phyloP scores from a whole-genome alignment of 2,113 vertebrate species.

The Corapipo altera region DNA sequence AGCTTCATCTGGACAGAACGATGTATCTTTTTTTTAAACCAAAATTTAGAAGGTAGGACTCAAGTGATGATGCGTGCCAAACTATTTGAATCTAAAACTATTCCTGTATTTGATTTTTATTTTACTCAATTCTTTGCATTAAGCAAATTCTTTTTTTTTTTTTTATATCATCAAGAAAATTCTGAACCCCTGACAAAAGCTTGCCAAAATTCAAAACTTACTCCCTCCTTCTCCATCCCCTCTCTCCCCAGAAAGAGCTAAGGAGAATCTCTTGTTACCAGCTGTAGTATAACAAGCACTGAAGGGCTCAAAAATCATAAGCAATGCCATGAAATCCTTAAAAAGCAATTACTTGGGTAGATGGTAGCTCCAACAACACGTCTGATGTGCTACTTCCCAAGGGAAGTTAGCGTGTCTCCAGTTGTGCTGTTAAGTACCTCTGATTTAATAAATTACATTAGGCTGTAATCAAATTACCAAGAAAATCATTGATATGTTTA shows the following conservation, averaged over 20 bases:
- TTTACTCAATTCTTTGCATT: neutral
- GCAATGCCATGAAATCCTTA: neutral
- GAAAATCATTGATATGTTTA: neutral
- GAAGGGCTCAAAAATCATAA: neutral
- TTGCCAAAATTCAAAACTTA: neutral
- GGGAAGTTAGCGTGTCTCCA: neutral
- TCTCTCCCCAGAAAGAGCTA: neutral
- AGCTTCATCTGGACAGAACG: neutral
- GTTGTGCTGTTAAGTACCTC: neutral
- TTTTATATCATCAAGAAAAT: neutral
- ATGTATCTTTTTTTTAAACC: neutral
- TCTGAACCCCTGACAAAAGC: neutral
- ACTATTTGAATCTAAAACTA: neutral
- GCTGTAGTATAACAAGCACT: neutral
- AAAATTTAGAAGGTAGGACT: neutral
- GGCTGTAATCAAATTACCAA: neutral
- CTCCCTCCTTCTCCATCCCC: neutral
- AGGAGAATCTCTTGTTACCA: neutral
- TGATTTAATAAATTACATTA: neutral
- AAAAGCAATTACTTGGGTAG: neutral
- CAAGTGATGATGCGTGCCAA: neutral
- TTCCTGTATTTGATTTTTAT: neutral
- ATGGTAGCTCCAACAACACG: neutral
- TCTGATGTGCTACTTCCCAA: neutral
- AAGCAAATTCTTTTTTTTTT: neutral